A percentile compares a stretch with the other conserved stretches of the same genome.
These are phyloP conservation scores for Cuniculus paca DNA, from an alignment of 2,797 vertebrate genomes.

Conservation along the genomic window DNA sequence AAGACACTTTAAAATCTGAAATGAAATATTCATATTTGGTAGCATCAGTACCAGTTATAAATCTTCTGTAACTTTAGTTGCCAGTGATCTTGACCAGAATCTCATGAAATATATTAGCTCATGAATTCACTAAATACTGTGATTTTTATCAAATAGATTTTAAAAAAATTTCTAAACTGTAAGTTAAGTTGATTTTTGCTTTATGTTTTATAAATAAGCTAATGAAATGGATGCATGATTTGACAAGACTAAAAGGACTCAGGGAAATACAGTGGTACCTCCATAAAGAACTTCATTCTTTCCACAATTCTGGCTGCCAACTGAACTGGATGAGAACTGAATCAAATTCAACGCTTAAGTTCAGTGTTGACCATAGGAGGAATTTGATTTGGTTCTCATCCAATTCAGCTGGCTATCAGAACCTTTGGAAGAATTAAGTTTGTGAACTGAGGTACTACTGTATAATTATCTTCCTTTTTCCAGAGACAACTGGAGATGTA, in stretches of 20 bases:
- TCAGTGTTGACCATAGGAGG: not conserved
- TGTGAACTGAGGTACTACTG: not conserved
- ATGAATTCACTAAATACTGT: not conserved
- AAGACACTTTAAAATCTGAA: constrained; percentile 52
- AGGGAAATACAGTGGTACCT: not conserved
- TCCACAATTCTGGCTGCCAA: not conserved
- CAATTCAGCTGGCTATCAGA: not conserved
- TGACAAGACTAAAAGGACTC: constrained; percentile 55
- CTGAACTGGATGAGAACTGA: not conserved
- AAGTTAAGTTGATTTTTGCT: constrained; percentile 52
- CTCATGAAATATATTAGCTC: not conserved
- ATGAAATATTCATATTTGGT: constrained; percentile 40
- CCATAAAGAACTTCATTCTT: not conserved
- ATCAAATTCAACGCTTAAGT: not conserved
- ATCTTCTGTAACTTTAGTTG: not conserved
- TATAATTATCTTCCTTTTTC: not conserved
- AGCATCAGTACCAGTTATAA: constrained; percentile 45
- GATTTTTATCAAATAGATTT: constrained; percentile 41
- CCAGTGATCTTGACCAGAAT: constrained; percentile 31
- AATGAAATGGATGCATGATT: not conserved
- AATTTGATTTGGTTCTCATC: not conserved
- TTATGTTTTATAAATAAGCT: constrained; percentile 57
- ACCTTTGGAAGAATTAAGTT: not conserved
- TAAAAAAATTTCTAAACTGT: constrained; percentile 34
- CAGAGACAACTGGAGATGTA: not conserved